Evolutionary conservation across 2,113 vertebrate species (phyloP).

Genomic region (Melanerpes aurifrons): DNA sequence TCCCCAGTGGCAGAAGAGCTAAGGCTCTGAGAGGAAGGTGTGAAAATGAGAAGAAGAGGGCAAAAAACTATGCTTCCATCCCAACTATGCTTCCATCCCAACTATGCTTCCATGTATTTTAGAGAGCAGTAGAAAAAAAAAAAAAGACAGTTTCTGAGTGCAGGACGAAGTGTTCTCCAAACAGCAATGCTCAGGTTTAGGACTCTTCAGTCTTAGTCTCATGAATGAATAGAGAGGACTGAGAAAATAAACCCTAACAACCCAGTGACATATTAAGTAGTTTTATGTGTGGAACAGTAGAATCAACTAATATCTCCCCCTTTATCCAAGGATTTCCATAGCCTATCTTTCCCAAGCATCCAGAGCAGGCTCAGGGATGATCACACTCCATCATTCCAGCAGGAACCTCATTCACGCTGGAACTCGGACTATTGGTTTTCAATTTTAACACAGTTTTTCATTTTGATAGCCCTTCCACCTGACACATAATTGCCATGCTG

Average conservation of each 20-base stretch:
- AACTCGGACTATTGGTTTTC: constrained; percentile 80
- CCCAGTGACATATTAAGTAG: neutral
- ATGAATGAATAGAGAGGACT: neutral
- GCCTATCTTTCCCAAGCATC: neutral
- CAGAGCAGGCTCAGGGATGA: constrained; percentile 4
- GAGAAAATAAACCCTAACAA: neutral
- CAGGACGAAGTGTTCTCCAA: neutral
- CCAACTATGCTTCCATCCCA: neutral
- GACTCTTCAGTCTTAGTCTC: neutral
- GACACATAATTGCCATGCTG: constrained; percentile 71
- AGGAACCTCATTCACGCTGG: constrained; percentile 67
- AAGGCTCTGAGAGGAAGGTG: neutral
- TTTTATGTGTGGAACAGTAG: neutral
- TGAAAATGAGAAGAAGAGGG: neutral
- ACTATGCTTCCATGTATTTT: neutral
- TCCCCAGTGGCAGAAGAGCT: neutral
- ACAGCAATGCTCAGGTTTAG: neutral
- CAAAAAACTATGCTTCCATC: neutral
- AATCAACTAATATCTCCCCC: neutral
- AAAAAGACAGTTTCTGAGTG: neutral
- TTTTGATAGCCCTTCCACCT: constrained; percentile 76
- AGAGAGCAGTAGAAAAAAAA: constrained; percentile 12
- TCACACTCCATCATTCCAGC: constrained; percentile 57
- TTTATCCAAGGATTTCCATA: neutral
- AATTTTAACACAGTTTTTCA: constrained; percentile 79